Evolutionary conservation across 2,113 vertebrate species (phyloP).

Genomic region (Ondatra zibethicus): DNA sequence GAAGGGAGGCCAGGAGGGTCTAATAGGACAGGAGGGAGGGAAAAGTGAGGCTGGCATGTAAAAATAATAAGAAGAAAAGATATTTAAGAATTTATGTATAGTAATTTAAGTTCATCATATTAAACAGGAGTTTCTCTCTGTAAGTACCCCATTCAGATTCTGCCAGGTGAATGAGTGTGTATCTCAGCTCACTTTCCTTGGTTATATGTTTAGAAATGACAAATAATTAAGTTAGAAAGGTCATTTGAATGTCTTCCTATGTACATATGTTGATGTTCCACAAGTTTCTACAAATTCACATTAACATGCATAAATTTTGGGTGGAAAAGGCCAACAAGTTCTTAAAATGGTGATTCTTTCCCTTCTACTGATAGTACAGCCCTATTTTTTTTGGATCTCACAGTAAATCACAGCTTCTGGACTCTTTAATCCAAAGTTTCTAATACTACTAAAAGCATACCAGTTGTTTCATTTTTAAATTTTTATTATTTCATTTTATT

Average conservation of each 20-base stretch:
- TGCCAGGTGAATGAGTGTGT: neutral
- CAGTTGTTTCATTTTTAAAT: neutral
- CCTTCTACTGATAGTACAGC: neutral
- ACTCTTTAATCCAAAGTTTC: neutral
- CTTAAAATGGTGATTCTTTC: neutral
- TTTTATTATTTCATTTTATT: neutral
- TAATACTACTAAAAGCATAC: slow-evolving; percentile 18
- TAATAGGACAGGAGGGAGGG: neutral
- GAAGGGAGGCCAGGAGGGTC: neutral
- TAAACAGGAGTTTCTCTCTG: neutral
- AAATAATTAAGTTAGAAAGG: neutral
- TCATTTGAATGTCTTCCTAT: neutral
- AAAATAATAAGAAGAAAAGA: neutral
- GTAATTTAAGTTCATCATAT: neutral
- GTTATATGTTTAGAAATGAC: neutral
- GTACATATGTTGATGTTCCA: neutral
- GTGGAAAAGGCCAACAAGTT: neutral
- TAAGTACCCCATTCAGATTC: neutral
- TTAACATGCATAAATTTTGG: neutral
- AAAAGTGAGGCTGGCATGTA: neutral
- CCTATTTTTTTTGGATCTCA: slow-evolving; percentile 16
- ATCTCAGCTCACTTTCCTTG: neutral
- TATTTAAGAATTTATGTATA: neutral
- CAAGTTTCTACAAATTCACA: neutral
- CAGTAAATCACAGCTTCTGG: neutral